These are phyloP conservation scores for Patagioenas fasciata DNA, from an alignment of 2,113 vertebrate genomes.

Conservation along the genomic window DNA sequence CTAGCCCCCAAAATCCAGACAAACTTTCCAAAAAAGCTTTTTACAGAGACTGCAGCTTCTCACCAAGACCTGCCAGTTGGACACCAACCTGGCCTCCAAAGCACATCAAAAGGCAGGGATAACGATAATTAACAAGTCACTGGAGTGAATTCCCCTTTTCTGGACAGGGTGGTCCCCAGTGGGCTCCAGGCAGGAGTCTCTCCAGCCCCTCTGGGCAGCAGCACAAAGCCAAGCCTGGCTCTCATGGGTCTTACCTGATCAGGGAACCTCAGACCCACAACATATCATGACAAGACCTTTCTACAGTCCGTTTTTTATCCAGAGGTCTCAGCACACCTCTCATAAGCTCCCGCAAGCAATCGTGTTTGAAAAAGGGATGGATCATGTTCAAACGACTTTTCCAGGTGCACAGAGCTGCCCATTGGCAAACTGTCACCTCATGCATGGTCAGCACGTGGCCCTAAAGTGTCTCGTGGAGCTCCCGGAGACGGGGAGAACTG, in stretches of 20 bases:
- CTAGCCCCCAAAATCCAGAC: background rate
- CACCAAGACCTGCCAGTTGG: background rate
- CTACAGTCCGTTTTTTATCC: background rate
- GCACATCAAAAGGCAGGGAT: accelerated
- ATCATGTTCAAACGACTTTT: accelerated
- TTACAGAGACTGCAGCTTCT: background rate
- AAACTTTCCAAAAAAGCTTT: background rate
- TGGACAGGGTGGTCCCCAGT: background rate
- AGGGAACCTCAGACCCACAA: background rate
- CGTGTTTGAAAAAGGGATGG: background rate
- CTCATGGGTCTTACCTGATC: background rate
- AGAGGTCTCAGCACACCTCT: background rate
- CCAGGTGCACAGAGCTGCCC: background rate
- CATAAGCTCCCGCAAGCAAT: background rate
- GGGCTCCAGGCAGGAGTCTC: background rate
- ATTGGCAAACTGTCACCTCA: background rate
- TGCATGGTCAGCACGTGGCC: accelerated
- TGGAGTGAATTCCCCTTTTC: background rate
- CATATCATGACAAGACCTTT: background rate
- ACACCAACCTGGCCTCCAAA: background rate
- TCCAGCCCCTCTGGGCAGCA: accelerated
- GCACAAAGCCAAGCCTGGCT: background rate
- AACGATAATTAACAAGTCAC: background rate
- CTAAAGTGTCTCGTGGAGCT: background rate
- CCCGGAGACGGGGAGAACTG: background rate